Evolutionary conservation across 1,140 invertebrate species (phyloP).

Genomic region (Drosophila athabasca): DNA sequence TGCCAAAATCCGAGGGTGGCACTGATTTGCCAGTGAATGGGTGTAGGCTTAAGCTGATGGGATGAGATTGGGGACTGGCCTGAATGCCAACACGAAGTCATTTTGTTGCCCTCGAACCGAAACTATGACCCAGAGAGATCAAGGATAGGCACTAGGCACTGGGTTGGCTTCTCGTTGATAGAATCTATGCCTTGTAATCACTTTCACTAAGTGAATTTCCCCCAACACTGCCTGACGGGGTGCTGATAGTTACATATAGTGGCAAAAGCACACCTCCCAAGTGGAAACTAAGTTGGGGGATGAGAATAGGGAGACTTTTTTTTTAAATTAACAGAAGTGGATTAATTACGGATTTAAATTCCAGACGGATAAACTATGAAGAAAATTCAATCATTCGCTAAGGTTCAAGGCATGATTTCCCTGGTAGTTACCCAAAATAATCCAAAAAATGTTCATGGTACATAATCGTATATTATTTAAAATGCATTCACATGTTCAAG

Average conservation of each 20-base stretch:
- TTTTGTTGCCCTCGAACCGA: neutral
- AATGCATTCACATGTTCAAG: no score
- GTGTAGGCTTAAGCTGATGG: neutral
- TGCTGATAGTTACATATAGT: neutral
- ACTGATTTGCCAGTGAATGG: constrained; percentile 38
- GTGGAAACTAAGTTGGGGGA: constrained; percentile 10
- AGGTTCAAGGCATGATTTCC: no score
- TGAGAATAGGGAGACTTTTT: no score
- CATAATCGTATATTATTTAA: no score
- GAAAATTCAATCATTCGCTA: no score
- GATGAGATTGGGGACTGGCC: neutral
- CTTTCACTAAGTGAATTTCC: constrained; percentile 31
- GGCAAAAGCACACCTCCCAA: neutral
- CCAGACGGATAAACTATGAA: no score
- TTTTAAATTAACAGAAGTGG: no score
- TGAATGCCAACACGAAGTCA: no score
- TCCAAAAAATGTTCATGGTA: no score
- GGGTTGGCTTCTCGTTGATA: constrained; percentile 15
- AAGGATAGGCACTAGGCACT: constrained; percentile 21
- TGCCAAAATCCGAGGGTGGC: constrained; percentile 41
- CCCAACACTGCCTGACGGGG: neutral
- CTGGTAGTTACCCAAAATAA: no score
- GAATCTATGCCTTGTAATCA: constrained; percentile 41
- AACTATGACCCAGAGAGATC: constrained; percentile 47
- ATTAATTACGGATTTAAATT: no score